phyloP scores from a whole-genome alignment of 92 coral and sea anemone species.

The Epizoanthus illoricatus region DNA sequence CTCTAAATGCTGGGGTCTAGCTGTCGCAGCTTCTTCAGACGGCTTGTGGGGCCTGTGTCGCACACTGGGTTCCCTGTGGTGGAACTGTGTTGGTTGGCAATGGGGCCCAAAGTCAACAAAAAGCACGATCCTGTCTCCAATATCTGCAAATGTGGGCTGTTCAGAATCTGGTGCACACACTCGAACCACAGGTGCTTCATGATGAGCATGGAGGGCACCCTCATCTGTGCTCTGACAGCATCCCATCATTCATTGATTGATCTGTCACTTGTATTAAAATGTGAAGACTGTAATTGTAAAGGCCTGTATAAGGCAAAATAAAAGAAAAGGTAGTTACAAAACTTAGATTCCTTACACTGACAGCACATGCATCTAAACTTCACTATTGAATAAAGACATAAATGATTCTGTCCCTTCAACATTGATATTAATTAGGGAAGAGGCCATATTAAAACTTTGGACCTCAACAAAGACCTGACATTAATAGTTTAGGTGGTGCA shows the following conservation, averaged over 20 bases:
- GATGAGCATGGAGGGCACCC: neutral
- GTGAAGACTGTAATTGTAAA: no score
- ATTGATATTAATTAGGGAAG: no score
- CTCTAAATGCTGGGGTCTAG: neutral
- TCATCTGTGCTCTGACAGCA: conserved; percentile 8
- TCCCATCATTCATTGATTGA: neutral
- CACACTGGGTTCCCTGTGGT: neutral
- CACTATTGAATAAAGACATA: no score
- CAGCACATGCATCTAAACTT: no score
- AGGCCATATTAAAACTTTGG: no score
- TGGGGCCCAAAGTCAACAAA: conserved; percentile 73
- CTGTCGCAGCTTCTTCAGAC: neutral
- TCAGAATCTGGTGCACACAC: conserved; percentile 67
- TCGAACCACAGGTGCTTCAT: conserved; percentile 44
- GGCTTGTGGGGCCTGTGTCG: neutral
- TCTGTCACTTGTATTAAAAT: no score
- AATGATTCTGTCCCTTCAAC: no score
- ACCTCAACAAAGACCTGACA: no score
- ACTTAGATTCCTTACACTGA: no score
- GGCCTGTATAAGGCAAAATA: neutral
- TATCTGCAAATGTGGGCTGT: conserved; percentile 66
- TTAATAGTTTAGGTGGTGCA: no score
- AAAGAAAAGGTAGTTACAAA: neutral
- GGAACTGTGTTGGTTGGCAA: conserved; percentile 42
- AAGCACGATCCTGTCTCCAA: conserved; percentile 74